A percentile compares a stretch with the other conserved stretches of the same genome.
Evolutionary conservation across 1,140 invertebrate species (phyloP).

Genomic region (Protaetia brevitarsis): DNA sequence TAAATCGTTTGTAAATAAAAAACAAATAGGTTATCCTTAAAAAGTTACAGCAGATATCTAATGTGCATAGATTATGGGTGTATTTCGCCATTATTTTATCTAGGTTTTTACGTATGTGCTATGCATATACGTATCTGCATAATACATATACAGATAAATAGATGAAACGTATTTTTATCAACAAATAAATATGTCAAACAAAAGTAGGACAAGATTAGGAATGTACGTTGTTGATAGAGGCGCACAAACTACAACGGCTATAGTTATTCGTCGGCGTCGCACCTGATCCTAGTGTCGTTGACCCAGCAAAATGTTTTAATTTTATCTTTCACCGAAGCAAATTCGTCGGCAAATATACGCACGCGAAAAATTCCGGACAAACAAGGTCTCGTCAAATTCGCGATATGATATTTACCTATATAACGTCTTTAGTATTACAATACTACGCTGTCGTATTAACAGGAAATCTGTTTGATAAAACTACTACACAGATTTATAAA

Average conservation of each 20-base stretch:
- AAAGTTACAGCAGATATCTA: too few species aligned
- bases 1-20: too few species aligned
- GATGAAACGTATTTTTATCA: constrained; percentile 4
- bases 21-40: too few species aligned
- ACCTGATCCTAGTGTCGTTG: constrained; percentile 2
- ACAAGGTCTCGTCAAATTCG: constrained; percentile 2
- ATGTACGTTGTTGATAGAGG: constrained; percentile 1
- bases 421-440: too few species aligned
- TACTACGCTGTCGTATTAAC: too few species aligned
- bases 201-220: constrained; percentile 16
- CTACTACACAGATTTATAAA: too few species aligned
- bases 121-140: neutral
- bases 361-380: neutral
- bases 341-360: neutral
- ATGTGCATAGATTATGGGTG: too few species aligned
- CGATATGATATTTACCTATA: neutral
- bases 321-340: constrained; percentile 8
- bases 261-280: too few species aligned
- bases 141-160: neutral
- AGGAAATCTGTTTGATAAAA: too few species aligned
- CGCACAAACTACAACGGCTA: constrained; percentile 1
- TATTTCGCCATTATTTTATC: too few species aligned
- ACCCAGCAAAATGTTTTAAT: constrained; percentile 11
- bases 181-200: constrained; percentile 13
- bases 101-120: too few species aligned